These are phyloP conservation scores for Spheniscus mendiculus DNA, from an alignment of 2,113 vertebrate genomes.

Conservation along the genomic window DNA sequence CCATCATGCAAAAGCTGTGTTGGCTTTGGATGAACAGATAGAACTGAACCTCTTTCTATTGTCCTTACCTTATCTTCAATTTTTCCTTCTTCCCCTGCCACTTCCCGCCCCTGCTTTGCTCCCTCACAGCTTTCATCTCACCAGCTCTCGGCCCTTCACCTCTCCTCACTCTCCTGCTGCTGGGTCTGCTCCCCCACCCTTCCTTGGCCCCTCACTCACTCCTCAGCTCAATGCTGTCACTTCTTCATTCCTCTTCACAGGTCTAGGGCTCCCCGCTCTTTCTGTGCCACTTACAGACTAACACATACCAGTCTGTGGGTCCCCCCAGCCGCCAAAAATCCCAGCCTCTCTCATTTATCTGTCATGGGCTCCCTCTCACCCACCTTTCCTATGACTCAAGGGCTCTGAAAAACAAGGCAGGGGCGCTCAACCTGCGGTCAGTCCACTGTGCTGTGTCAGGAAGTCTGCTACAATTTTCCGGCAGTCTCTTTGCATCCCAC, in stretches of 20 bases:
- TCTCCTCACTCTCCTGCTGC: background rate
- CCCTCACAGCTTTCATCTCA: background rate
- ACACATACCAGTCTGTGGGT: background rate
- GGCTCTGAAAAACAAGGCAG: background rate
- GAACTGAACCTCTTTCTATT: background rate
- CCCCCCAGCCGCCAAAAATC: background rate
- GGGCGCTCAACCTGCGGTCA: accelerated
- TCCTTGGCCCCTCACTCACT: background rate
- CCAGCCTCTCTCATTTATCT: background rate
- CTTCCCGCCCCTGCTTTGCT: background rate
- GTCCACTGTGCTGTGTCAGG: background rate
- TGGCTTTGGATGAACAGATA: background rate
- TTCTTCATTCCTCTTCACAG: background rate
- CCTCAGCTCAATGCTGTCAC: background rate
- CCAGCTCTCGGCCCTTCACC: background rate
- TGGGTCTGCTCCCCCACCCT: background rate
- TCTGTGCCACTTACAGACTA: background rate
- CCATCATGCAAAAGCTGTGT: background rate
- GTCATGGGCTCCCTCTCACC: background rate
- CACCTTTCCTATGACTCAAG: background rate
- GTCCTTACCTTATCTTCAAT: background rate
- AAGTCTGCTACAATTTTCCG: background rate
- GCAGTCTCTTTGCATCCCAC: background rate
- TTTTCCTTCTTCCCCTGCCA: background rate
- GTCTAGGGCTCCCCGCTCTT: background rate